A percentile compares a stretch with the other conserved stretches of the same genome.
Evolutionary conservation across 1,140 invertebrate genomes (phyloP).

Genomic region (Pogonomyrmex californicus): DNA sequence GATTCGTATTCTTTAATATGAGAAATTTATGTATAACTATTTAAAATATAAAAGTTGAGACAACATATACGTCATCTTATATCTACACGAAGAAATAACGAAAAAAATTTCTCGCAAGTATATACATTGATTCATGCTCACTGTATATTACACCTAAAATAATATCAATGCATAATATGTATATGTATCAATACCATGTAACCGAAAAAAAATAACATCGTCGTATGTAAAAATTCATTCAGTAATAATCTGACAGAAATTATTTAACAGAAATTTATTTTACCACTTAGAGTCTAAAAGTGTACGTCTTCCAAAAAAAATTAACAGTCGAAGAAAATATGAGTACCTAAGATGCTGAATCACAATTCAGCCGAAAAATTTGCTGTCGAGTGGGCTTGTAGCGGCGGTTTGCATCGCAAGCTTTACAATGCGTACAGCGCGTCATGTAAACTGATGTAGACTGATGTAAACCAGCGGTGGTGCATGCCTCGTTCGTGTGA

Average conservation of each 20-base stretch:
- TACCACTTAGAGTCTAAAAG: neutral
- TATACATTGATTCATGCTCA: neutral
- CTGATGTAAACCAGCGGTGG: slow-evolving; percentile 68
- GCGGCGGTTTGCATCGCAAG: slow-evolving; percentile 35
- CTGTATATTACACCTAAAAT: neutral
- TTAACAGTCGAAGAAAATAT: slow-evolving; percentile 15
- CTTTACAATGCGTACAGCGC: slow-evolving; percentile 50
- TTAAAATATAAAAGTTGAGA: too few relatives aligned
- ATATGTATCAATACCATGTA: neutral
- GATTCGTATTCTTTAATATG: too few relatives aligned
- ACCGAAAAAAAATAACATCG: neutral
- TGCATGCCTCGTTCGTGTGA: slow-evolving; percentile 1
- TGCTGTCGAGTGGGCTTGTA: neutral
- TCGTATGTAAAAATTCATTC: neutral
- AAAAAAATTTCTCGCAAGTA: neutral
- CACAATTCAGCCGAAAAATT: slow-evolving; percentile 34
- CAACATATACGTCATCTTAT: too few relatives aligned
- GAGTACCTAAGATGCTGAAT: slow-evolving; percentile 57
- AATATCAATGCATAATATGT: neutral
- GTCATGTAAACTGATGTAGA: slow-evolving; percentile 71
- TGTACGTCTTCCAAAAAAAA: neutral
- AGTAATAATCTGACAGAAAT: neutral
- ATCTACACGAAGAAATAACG: too few relatives aligned
- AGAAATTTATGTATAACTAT: too few relatives aligned
- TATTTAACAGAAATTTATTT: neutral